Evolutionary conservation across 2,888 invertebrate genomes (phyloP).

Genomic region (Zhengitettix transpicula): DNA sequence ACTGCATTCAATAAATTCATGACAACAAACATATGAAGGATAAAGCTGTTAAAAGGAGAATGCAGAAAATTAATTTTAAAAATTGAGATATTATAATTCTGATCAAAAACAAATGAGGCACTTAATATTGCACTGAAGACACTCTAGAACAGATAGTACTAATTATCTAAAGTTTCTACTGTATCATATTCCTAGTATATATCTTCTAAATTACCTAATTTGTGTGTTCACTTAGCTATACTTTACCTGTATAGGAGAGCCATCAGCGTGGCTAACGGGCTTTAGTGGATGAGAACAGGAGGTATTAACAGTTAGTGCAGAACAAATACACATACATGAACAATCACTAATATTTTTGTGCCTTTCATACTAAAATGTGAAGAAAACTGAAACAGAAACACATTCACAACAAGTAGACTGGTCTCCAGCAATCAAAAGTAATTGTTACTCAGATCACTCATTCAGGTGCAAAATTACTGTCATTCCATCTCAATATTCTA

Average conservation of each 20-base stretch:
- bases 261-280: slow-evolving; percentile 93
- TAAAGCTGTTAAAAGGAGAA: no score
- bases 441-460: background rate
- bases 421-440: slow-evolving; percentile 3
- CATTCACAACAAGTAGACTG: slow-evolving; percentile 1
- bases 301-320: slow-evolving; percentile 21
- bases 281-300: slow-evolving; percentile 21
- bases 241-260: slow-evolving; percentile 87
- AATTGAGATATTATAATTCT: no score
- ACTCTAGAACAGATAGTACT: no score
- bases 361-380: background rate
- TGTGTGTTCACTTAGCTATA: slow-evolving; percentile 17
- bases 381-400: background rate
- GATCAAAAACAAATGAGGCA: no score
- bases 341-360: background rate
- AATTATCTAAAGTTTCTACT: no score
- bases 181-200: background rate
- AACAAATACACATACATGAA: slow-evolving; percentile 34
- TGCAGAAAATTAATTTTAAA: no score
- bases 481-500: no score
- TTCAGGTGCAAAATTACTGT: no score
- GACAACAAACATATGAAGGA: no score
- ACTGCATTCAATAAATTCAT: no score
- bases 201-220: background rate
- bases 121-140: no score